These are phyloP conservation scores for Macrocentrus cingulum DNA, from an alignment of 1,140 invertebrate genomes.

Conservation along the genomic window DNA sequence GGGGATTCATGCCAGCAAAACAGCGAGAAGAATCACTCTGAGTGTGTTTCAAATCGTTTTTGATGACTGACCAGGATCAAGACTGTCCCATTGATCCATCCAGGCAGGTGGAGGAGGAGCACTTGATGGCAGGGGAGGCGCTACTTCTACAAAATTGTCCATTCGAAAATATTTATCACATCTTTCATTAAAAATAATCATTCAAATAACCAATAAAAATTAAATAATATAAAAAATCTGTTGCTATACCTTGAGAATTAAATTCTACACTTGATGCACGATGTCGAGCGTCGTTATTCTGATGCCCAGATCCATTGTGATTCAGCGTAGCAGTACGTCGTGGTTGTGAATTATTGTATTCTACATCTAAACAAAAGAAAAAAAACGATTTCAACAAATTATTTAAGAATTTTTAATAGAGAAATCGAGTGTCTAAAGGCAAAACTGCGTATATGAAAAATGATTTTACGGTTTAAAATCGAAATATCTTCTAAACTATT, in stretches of 20 bases:
- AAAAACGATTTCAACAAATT: too few relatives aligned
- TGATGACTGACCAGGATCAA: slow-evolving; percentile 52
- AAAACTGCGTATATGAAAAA: too few relatives aligned
- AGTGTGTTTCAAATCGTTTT: slow-evolving; percentile 18
- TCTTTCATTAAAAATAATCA: not conserved
- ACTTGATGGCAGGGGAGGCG: slow-evolving; percentile 54
- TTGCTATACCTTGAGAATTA: slow-evolving; percentile 47
- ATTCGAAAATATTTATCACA: slow-evolving; percentile 9
- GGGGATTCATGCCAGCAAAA: not conserved
- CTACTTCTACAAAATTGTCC: slow-evolving; percentile 53
- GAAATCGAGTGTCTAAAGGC: too few relatives aligned
- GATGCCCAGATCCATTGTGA: slow-evolving; percentile 54
- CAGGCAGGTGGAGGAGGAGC: slow-evolving; percentile 53
- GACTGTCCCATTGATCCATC: slow-evolving; percentile 49
- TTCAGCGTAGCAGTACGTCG: slow-evolving; percentile 45
- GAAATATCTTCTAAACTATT: too few relatives aligned
- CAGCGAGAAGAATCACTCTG: not conserved
- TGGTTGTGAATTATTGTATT: slow-evolving; percentile 40
- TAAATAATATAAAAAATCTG: not conserved
- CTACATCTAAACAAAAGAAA: slow-evolving; percentile 46
- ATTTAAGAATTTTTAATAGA: too few relatives aligned
- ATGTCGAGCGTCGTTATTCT: slow-evolving; percentile 47
- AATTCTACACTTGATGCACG: slow-evolving; percentile 45
- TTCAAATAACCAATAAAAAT: not conserved
- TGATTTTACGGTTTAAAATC: too few relatives aligned